Evolutionary conservation across 2,797 vertebrate species (phyloP).

Genomic region (Chaetodon trifasciatus): DNA sequence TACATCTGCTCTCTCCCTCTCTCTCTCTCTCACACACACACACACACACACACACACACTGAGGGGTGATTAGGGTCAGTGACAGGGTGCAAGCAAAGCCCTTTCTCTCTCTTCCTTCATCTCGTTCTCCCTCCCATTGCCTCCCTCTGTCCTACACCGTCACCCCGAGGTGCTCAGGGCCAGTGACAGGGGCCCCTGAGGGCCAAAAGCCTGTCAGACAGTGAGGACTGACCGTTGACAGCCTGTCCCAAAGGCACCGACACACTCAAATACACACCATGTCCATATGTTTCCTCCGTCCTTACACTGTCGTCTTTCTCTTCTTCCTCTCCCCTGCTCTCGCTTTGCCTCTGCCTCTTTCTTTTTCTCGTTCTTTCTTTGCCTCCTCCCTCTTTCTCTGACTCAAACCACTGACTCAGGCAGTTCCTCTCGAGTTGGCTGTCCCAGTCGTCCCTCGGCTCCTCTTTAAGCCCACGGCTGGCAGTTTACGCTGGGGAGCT

Average conservation of each 20-base stretch:
- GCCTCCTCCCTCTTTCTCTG: constrained; percentile 5
- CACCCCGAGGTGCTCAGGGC: constrained; percentile 60
- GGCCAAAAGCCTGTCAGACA: constrained; percentile 64
- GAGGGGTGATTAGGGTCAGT: constrained; percentile 74
- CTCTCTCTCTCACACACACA: constrained; percentile 3
- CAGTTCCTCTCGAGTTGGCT: constrained; percentile 18
- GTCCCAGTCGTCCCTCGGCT: constrained; percentile 27
- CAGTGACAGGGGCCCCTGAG: constrained; percentile 66
- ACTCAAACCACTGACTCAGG: constrained; percentile 48
- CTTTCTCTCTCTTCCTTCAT: constrained; percentile 54
- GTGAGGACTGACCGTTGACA: constrained; percentile 75
- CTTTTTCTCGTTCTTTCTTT: not conserved
- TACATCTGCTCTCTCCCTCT: constrained; percentile 36
- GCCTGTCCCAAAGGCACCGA: constrained; percentile 50
- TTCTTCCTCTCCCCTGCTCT: not conserved
- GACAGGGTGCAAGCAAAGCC: constrained; percentile 77
- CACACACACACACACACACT: constrained; percentile 29
- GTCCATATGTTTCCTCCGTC: constrained; percentile 3
- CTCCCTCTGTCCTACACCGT: constrained; percentile 58
- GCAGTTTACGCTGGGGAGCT: constrained; percentile 41
- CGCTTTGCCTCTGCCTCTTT: constrained; percentile 17
- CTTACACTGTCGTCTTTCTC: constrained; percentile 12
- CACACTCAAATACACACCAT: constrained; percentile 47
- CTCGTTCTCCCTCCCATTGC: constrained; percentile 23
- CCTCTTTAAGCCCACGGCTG: constrained; percentile 17